Base-by-base conservation (phyloP, 2,797 vertebrate species). In the Cossypha heuglini region DNA sequence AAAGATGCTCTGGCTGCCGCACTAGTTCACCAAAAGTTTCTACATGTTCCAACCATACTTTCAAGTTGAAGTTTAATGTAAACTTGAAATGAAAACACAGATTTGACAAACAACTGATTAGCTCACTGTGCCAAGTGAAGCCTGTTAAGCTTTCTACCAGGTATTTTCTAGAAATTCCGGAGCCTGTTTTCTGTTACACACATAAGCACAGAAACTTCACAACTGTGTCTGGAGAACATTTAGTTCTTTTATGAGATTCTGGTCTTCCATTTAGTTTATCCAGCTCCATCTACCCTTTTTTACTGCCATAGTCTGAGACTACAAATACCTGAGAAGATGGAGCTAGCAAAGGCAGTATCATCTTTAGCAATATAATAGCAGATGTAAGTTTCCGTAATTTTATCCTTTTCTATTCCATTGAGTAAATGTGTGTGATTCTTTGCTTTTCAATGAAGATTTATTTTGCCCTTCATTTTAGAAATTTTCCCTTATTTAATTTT, bases 201-300 rank as follows among this genome's bases (percentile, higher is more conserved):
- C 11, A 55, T 66, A 68, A 94, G 66, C 49, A 79, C 5, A 88
- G 42, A 86, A 77, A 81, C 48, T 64, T 95, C 79, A 75, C 54
- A 46, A 25, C 54, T n/a, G 12, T 80, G 62, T 68, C 66, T 94
- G 88, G 40, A 81, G 62, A 96, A 86, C 58, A 69, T 88, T 88
- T 59, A 59, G 35, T 31, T 81, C 40, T 86, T 95, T 94, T 92
- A 88, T 55, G 45, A 94, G 88, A 22, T 82, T 73, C 83, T 86
- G n/a, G 40, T 84, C 79, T 94, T 84, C 49, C 40, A 48, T 79
- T 81, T 87, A 63, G 63, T 90, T 95, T 93, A 72, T 75, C 33
- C 80, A 79, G n/a, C 35, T 79, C 13, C 38, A 46, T 73, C n/a
- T 48, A 73, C 31, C 6, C 28, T 54, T 88, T 86, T 84, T 93